Evolutionary conservation across 1,140 invertebrate species (phyloP).

Genomic region (Drosophila pallidifrons): DNA sequence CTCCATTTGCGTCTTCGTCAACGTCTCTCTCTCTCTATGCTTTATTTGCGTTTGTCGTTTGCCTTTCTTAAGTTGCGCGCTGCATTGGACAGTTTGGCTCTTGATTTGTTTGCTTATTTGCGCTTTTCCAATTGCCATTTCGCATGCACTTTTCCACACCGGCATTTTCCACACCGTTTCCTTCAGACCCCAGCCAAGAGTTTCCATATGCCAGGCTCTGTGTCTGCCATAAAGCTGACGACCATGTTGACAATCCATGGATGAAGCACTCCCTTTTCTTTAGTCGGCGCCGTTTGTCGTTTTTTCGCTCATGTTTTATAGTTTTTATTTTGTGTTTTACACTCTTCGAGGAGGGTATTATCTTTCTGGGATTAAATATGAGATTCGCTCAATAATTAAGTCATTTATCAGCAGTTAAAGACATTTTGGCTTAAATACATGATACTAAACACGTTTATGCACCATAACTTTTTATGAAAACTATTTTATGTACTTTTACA

Average conservation of each 20-base stretch:
- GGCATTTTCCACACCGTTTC: constrained; percentile 49
- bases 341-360: background rate
- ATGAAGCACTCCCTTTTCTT: constrained; percentile 36
- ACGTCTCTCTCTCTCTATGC: background rate
- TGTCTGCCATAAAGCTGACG: constrained; percentile 13
- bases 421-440: too few species aligned
- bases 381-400: too few species aligned
- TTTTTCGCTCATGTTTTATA: background rate
- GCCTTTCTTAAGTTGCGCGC: constrained; percentile 28
- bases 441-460: too few species aligned
- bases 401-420: too few species aligned
- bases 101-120: constrained; percentile 54
- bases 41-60: constrained; percentile 24
- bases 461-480: too few species aligned
- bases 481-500: too few species aligned
- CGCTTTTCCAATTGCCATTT: constrained; percentile 57
- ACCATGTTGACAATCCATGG: constrained; percentile 47
- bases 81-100: constrained; percentile 25
- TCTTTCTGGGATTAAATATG: too few species aligned
- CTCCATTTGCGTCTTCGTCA: background rate
- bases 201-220: background rate
- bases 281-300: constrained; percentile 22
- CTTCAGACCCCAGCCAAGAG: background rate
- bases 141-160: constrained; percentile 42
- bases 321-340: constrained; percentile 8